Conservation (phyloP, 2,113 vertebrate genomes). For the Corynorhinus townsendii region DNA sequence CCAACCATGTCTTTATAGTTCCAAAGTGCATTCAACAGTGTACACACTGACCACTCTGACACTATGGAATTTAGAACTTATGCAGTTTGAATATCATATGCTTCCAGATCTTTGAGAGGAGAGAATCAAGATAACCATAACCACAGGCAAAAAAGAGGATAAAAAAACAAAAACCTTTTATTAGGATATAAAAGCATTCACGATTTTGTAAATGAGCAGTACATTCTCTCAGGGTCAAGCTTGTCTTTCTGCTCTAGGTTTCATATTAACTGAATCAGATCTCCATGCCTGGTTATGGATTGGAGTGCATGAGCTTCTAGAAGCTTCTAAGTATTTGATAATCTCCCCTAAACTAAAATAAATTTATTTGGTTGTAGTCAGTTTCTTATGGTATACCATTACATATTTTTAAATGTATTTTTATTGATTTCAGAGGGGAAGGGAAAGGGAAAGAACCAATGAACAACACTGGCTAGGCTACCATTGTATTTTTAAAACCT, state of each 20-base stretch:
- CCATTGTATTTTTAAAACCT: background rate
- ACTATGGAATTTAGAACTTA: background rate
- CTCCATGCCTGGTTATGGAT: background rate
- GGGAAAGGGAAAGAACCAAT: too few relatives aligned
- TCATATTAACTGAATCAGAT: background rate
- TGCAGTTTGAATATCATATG: background rate
- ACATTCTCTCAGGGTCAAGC: background rate
- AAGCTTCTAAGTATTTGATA: background rate
- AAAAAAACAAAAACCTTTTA: background rate
- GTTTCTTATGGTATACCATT: background rate
- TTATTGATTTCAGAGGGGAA: too few relatives aligned
- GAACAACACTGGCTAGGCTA: too few relatives aligned
- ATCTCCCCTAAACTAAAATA: background rate
- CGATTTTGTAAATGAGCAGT: constrained; percentile 14
- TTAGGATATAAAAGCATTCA: constrained; percentile 7
- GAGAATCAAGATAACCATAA: background rate
- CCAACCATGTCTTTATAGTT: background rate
- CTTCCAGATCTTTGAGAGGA: background rate
- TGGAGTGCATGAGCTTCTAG: background rate
- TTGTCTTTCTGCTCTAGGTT: background rate
- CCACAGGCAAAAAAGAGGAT: background rate
- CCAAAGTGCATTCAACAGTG: background rate
- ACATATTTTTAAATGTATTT: background rate
- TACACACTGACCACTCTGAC: background rate
- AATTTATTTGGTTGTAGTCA: background rate